Conservation (phyloP, 2,888 invertebrate genomes). For the Imbricaverruca yamaguchii region DNA sequence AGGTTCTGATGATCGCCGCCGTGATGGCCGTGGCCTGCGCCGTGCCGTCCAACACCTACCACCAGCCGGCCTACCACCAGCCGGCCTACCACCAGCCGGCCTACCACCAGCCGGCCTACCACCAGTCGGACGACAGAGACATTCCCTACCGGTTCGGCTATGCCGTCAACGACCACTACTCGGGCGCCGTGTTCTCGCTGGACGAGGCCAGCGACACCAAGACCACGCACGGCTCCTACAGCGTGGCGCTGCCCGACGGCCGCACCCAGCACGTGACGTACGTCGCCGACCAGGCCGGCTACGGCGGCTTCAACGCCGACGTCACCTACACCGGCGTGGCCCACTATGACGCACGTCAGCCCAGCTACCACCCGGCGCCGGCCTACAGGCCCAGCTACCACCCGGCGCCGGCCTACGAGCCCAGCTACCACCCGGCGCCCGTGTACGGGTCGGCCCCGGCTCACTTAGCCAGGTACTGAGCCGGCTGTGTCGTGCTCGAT, state of each 20-base stretch:
- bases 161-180: conserved; percentile 53
- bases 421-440: background rate
- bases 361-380: conserved; percentile 7
- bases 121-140: background rate
- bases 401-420: background rate
- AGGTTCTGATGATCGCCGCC: background rate
- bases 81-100: background rate
- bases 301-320: conserved; percentile 81
- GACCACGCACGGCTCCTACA: conserved; percentile 56
- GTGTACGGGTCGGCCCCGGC: background rate
- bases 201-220: conserved; percentile 57
- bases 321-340: conserved; percentile 68
- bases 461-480: too few relatives aligned
- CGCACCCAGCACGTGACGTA: conserved; percentile 77
- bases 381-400: background rate
- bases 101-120: background rate
- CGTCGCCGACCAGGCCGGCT: conserved; percentile 66
- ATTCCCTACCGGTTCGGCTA: conserved; percentile 56
- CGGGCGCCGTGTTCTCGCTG: conserved; percentile 56
- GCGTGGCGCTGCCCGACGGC: conserved; percentile 62
- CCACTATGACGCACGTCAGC: conserved; percentile 43
- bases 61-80: too few relatives aligned
- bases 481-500: too few relatives aligned
- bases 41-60: background rate
- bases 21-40: background rate